These are phyloP conservation scores for Gastrophysa polygoni DNA, from an alignment of 2,888 invertebrate genomes.

Conservation along the genomic window DNA sequence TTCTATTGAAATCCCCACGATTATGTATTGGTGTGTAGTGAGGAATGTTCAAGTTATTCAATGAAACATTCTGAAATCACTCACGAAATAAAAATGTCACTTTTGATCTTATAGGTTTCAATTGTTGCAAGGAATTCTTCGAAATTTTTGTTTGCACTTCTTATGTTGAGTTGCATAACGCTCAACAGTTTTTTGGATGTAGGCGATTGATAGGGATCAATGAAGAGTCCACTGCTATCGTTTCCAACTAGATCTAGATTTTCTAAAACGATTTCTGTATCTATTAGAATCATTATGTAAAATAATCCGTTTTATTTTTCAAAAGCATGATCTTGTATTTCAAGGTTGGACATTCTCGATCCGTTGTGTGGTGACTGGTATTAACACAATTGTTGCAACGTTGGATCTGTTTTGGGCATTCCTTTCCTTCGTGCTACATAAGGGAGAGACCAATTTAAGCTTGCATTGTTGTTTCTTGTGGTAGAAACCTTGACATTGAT, in stretches of 20 bases:
- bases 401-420: background rate
- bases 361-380: background rate
- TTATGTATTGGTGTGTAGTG: no score
- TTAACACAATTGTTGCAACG: conserved; percentile 7
- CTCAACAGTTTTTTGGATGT: no score
- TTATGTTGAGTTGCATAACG: no score
- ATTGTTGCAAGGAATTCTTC: background rate
- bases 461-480: conserved; percentile 8
- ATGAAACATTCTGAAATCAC: no score
- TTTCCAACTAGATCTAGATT: background rate
- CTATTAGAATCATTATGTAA: background rate
- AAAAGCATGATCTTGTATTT: background rate
- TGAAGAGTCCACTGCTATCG: conserved; percentile 1
- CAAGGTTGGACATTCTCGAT: background rate
- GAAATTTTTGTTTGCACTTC: conserved; percentile 5
- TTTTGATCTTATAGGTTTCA: background rate
- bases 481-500: conserved; percentile 4
- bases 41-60: no score
- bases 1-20: no score
- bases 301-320: conserved; percentile 3
- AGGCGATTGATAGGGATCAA: no score
- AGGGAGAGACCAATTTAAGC: conserved; percentile 2
- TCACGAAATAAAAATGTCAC: background rate
- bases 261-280: background rate
- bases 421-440: background rate